Base-by-base conservation (phyloP, 2,797 vertebrate species). In the Antrozous pallidus region DNA sequence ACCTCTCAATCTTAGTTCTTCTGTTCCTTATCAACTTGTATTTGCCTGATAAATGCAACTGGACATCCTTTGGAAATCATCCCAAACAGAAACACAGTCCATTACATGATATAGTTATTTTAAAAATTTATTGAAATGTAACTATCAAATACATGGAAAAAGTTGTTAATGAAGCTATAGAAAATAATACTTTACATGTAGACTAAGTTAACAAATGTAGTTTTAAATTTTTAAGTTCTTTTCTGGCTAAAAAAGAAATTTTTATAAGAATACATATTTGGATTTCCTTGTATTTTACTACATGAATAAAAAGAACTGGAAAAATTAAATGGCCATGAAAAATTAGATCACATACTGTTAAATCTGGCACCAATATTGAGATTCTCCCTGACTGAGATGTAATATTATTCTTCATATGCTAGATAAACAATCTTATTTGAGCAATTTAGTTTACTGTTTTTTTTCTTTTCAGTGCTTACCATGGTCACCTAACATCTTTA, bases 401-500 rank as follows among this genome's bases (percentile, higher is more conserved):
- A 6, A 47, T 38, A 13, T 5, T n/a, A 2, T 28, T 56, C 65
- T 63, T 78, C 28, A 7, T n/a, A 31, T 16, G 40, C 11, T 67
- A 58, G 70, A 69, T 33, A 91, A 88, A 6, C 49, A 17, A 56
- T 49, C 31, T 85, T 89, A 80, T 54, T 13, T 28, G 61, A 73
- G 13, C 45, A 36, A 73, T 83, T 58, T 87, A 58, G 6, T 11
- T 91, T 70, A 95, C 82, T 78, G 20, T 75, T 73, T 36, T 77
- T 94, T 91, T 96, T 85, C 82, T 69, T 96, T 77, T 70, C 95
- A 99, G 99, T 97, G 99, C 99, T 86, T 99, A 99, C 96, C 99
- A 99, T 75, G 99, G 99, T 79, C 99, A 99, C 77, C 96, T 99
- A 88, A 99, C 99, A 5, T 99, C 99, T 56, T 98, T 99, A 98